Conservation (phyloP, 2,888 invertebrate genomes). For the Nemurella pictetii region DNA sequence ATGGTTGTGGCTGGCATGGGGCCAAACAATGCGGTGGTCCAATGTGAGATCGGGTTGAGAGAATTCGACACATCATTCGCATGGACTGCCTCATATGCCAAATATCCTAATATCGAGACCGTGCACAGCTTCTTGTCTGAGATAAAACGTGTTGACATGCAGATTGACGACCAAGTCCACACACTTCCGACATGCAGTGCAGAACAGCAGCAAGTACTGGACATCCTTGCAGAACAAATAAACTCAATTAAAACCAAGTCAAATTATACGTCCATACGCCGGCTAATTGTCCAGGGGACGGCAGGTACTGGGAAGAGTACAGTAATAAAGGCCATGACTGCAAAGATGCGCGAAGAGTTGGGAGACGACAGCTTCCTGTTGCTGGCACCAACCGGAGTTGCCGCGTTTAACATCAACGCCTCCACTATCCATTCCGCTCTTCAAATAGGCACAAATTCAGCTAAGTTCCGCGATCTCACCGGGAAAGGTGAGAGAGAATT, state of each 20-base stretch:
- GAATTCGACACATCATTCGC: neutral
- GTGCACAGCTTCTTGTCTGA: neutral
- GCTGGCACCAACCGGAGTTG: slow-evolving; percentile 5
- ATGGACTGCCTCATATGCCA: neutral
- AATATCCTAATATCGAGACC: neutral
- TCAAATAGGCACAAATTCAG: neutral
- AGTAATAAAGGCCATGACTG: slow-evolving; percentile 1
- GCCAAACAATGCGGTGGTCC: neutral
- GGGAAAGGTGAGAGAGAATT: neutral
- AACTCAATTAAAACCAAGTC: neutral
- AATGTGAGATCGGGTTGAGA: neutral
- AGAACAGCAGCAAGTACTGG: neutral
- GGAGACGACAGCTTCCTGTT: neutral
- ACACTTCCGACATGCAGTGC: neutral
- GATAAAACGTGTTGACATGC: neutral
- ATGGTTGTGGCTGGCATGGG: neutral
- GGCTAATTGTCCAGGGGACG: neutral
- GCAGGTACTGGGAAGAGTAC: no score
- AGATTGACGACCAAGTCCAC: neutral
- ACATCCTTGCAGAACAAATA: neutral
- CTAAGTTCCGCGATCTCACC: neutral
- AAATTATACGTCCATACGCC: neutral
- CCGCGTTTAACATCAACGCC: neutral
- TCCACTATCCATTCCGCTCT: neutral
- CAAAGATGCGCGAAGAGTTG: no score